Conservation (phyloP, 2,888 invertebrate species). For the Entomobrya proxima region DNA sequence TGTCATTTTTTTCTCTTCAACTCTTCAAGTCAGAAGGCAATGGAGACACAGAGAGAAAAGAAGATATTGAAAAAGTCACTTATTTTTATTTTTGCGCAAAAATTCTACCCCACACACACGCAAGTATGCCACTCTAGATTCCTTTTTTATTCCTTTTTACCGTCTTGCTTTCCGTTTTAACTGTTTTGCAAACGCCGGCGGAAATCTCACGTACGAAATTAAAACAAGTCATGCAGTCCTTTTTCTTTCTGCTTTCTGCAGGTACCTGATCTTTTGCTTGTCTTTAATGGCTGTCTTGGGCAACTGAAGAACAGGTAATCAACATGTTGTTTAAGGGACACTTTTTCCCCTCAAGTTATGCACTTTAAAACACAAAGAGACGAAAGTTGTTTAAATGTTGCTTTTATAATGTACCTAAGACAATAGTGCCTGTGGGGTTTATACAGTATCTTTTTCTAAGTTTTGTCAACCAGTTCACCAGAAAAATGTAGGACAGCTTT, state of each 20-base stretch:
- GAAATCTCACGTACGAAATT: not conserved
- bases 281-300: slow-evolving; percentile 57
- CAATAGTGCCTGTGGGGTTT: no score
- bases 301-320: slow-evolving; percentile 57
- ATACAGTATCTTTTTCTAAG: no score
- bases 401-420: no score
- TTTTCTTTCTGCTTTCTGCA: not conserved
- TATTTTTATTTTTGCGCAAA: not conserved
- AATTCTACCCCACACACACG: not conserved
- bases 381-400: no score
- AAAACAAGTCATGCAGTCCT: not conserved
- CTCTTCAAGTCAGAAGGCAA: not conserved
- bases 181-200: no score
- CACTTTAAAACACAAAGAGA: no score
- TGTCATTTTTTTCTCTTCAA: slow-evolving; percentile 37
- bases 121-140: not conserved
- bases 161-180: no score
- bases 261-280: not conserved
- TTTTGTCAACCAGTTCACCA: no score
- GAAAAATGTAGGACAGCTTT: no score
- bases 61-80: slow-evolving; percentile 4
- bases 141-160: not conserved
- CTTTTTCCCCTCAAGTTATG: no score
- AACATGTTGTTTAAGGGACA: slow-evolving; percentile 59
- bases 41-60: not conserved